Conservation (phyloP, 2,797 vertebrate species). For the Petrocephalus sullivani region DNA sequence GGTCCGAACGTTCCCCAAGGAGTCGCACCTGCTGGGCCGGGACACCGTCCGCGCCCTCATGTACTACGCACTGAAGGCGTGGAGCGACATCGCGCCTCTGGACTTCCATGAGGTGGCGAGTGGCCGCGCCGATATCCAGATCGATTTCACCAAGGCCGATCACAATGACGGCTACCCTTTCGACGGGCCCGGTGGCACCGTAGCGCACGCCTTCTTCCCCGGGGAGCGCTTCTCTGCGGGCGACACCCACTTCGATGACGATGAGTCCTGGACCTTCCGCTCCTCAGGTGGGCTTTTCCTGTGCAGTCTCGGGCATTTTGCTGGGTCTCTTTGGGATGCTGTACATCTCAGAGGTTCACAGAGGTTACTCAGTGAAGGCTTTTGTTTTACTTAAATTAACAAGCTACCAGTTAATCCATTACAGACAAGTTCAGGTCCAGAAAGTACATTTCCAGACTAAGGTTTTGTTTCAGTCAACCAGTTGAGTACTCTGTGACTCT, state of each 20-base stretch:
- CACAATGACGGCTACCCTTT: constrained; percentile 87
- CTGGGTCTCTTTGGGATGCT: neutral
- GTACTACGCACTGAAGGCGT: constrained; percentile 94
- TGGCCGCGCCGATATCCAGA: constrained; percentile 85
- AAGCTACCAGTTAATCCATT: neutral
- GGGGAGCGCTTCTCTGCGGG: constrained; percentile 71
- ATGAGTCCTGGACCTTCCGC: constrained; percentile 69
- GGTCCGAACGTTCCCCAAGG: constrained; percentile 84
- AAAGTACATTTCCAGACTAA: too few relatives aligned
- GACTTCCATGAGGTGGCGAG: constrained; percentile 94
- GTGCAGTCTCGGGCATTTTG: neutral
- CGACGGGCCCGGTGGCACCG: constrained; percentile 85
- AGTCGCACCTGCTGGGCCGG: constrained; percentile 73
- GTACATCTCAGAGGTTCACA: neutral
- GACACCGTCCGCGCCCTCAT: constrained; percentile 91
- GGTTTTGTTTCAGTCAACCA: too few relatives aligned
- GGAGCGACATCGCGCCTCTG: constrained; percentile 87
- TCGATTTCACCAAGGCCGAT: constrained; percentile 87
- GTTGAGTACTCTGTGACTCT: too few relatives aligned
- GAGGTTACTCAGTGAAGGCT: neutral
- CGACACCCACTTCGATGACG: constrained; percentile 69
- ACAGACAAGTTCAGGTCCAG: too few relatives aligned
- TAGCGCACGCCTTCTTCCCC: constrained; percentile 91
- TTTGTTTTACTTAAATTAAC: neutral
- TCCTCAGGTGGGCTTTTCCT: constrained; percentile 64